Evolutionary conservation across 2,888 invertebrate species (phyloP).

Genomic region (Pollenia angustigena): DNA sequence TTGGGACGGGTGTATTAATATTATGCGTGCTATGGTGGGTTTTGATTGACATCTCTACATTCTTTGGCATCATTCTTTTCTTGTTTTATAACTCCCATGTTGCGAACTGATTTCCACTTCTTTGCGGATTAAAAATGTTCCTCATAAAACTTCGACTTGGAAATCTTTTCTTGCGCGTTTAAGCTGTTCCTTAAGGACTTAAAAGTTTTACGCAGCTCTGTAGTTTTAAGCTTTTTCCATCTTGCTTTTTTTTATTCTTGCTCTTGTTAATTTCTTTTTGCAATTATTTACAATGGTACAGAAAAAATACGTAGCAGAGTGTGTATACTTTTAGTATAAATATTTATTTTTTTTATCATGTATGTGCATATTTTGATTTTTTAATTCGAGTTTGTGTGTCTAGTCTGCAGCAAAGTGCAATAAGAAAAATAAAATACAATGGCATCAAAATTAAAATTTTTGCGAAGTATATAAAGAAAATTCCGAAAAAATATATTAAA

Average conservation of each 20-base stretch:
- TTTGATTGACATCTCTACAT: too few relatives aligned
- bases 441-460: slow-evolving; percentile 45
- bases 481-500: slow-evolving; percentile 49
- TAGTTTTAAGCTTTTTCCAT: too few relatives aligned
- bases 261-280: slow-evolving; percentile 13
- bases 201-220: too few relatives aligned
- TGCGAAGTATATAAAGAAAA: slow-evolving; percentile 57
- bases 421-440: slow-evolving; percentile 47
- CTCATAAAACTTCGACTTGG: too few relatives aligned
- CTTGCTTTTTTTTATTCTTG: not conserved
- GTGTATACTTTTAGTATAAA: not conserved
- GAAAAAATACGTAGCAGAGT: slow-evolving; percentile 5
- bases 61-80: too few relatives aligned
- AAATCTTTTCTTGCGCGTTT: too few relatives aligned
- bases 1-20: too few relatives aligned
- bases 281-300: slow-evolving; percentile 18
- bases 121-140: too few relatives aligned
- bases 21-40: too few relatives aligned
- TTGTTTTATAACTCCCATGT: too few relatives aligned
- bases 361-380: not conserved
- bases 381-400: not conserved
- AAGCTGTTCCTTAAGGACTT: too few relatives aligned
- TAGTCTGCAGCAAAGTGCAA: slow-evolving; percentile 8
- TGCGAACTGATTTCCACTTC: too few relatives aligned
- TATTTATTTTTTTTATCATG: not conserved